Evolutionary conservation across 23 tunicate species (phyloP).

Genomic region (Ciona savignyi): DNA sequence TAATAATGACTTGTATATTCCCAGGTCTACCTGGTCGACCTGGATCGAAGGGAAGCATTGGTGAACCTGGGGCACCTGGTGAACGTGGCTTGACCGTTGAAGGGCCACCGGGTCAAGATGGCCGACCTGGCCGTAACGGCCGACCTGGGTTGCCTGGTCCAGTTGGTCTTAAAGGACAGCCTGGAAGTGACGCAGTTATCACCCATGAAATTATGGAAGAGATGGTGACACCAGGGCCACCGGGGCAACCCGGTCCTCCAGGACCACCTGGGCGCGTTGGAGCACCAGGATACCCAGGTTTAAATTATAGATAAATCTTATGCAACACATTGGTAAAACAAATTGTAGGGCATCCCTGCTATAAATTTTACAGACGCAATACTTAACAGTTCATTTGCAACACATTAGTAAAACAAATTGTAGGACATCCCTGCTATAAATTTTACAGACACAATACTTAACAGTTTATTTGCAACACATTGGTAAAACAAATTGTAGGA

Average conservation of each 20-base stretch:
- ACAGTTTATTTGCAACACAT: too few relatives aligned
- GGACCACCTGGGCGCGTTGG: conserved; percentile 63
- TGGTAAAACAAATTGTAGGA: too few relatives aligned
- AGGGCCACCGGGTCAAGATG: conserved; percentile 76
- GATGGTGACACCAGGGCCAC: conserved; percentile 70
- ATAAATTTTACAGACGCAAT: too few relatives aligned
- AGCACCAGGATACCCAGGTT: conserved; percentile 33
- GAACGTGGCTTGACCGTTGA: conserved; percentile 32
- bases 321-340: too few relatives aligned
- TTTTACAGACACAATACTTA: too few relatives aligned
- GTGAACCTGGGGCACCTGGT: conserved; percentile 55
- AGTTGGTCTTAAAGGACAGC: conserved; percentile 49
- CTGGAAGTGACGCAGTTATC: conserved; percentile 45
- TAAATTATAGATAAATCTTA: too few relatives aligned
- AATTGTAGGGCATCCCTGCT: too few relatives aligned
- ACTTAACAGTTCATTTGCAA: too few relatives aligned
- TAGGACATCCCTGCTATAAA: too few relatives aligned
- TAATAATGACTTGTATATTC: background rate
- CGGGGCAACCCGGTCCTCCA: conserved; percentile 66
- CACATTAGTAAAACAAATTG: too few relatives aligned
- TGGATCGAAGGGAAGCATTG: conserved; percentile 43
- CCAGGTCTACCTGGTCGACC: conserved; percentile 53
- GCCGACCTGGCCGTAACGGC: conserved; percentile 63
- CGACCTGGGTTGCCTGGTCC: conserved; percentile 50
- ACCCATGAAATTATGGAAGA: conserved; percentile 47